Conservation (phyloP, 2,888 invertebrate genomes). For the Pocota personata region DNA sequence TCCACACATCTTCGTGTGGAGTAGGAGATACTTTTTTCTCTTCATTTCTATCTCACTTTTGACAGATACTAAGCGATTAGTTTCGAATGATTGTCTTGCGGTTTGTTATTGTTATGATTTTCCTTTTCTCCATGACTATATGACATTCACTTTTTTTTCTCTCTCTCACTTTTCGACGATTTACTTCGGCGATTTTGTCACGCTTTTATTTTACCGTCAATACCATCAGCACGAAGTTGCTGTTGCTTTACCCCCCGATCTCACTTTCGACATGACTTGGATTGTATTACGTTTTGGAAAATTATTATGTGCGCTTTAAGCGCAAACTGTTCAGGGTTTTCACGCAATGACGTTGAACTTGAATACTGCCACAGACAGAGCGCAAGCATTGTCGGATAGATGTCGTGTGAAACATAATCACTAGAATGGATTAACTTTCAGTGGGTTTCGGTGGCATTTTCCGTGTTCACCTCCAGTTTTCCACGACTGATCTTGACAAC, state of each 20-base stretch:
- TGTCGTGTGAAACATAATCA: slow-evolving; percentile 41
- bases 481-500: slow-evolving; percentile 23
- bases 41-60: background rate
- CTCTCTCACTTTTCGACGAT: slow-evolving; percentile 27
- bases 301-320: slow-evolving; percentile 42
- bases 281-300: slow-evolving; percentile 63
- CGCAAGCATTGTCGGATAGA: background rate
- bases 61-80: slow-evolving; percentile 13
- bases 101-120: slow-evolving; percentile 46
- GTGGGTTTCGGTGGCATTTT: slow-evolving; percentile 25
- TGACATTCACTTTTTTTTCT: slow-evolving; percentile 65
- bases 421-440: slow-evolving; percentile 17
- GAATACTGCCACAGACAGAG: slow-evolving; percentile 34
- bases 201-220: slow-evolving; percentile 56
- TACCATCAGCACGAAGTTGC: slow-evolving; percentile 55
- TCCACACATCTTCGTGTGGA: background rate
- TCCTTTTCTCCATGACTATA: slow-evolving; percentile 20
- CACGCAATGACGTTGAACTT: slow-evolving; percentile 67
- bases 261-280: slow-evolving; percentile 48
- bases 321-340: slow-evolving; percentile 56
- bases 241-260: slow-evolving; percentile 19
- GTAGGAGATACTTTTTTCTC: background rate
- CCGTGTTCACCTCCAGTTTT: slow-evolving; percentile 31
- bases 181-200: slow-evolving; percentile 66
- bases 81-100: slow-evolving; percentile 6